Percentiles rank a stretch among this genome's conserved stretches.
These are phyloP conservation scores for Epizoanthus fatuus DNA, from an alignment of 92 coral and sea anemone species.

Conservation along the genomic window DNA sequence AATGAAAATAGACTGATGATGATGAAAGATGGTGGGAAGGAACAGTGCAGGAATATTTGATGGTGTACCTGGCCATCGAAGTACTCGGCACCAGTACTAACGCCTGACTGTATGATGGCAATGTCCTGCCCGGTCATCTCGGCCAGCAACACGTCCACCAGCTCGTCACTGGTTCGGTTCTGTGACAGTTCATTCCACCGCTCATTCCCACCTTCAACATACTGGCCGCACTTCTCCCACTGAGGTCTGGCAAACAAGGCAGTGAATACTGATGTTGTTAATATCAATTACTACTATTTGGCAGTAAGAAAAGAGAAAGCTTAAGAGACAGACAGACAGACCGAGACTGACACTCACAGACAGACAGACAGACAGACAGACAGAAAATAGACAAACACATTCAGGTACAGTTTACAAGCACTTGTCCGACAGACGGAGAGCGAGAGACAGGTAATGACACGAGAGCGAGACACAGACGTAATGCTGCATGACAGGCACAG, in stretches of 20 bases:
- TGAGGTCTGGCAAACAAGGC: conserved; percentile 71
- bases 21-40: no score
- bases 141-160: conserved; percentile 94
- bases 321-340: background rate
- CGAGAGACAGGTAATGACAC: no score
- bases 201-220: conserved; percentile 94
- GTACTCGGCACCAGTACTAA: conserved; percentile 91
- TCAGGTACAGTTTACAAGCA: no score
- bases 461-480: no score
- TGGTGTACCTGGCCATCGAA: conserved; percentile 93
- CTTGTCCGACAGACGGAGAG: no score
- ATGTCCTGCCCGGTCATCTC: conserved; percentile 99
- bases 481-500: no score
- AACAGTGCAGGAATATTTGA: no score
- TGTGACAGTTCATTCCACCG: conserved; percentile 95
- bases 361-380: no score
- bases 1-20: no score
- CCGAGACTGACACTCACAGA: no score
- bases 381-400: no score
- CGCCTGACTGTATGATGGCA: conserved; percentile 93
- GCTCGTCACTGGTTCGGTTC: conserved; percentile 91
- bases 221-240: conserved; percentile 97
- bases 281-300: background rate
- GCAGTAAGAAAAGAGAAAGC: background rate
- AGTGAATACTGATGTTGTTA: background rate